These are phyloP conservation scores for Halichoeres trimaculatus DNA, from an alignment of 2,113 vertebrate genomes.

Conservation along the genomic window DNA sequence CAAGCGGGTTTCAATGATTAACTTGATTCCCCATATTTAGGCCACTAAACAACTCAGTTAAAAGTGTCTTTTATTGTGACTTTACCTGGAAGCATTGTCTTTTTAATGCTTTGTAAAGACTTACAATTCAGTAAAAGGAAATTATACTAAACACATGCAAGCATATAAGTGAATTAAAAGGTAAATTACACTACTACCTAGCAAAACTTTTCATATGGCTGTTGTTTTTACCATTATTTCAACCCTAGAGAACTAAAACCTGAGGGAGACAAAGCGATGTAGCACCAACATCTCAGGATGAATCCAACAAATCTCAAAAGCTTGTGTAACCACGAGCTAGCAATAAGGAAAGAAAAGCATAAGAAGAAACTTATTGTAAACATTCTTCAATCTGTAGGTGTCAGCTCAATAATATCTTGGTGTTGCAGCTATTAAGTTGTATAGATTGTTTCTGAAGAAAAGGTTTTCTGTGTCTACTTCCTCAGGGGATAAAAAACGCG, in stretches of 20 bases:
- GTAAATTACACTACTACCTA: slow-evolving; percentile 9
- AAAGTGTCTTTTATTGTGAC: slow-evolving; percentile 27
- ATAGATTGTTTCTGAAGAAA: background rate
- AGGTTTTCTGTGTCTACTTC: background rate
- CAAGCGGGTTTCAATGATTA: slow-evolving; percentile 42
- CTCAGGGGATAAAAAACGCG: background rate
- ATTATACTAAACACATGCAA: slow-evolving; percentile 5
- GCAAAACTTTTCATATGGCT: slow-evolving; percentile 32
- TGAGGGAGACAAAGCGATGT: slow-evolving; percentile 31
- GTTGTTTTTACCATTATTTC: slow-evolving; percentile 10
- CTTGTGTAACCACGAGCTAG: slow-evolving; percentile 1
- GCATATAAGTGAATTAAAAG: background rate
- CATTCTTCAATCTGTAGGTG: slow-evolving; percentile 7
- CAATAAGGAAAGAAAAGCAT: slow-evolving; percentile 3
- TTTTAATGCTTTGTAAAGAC: slow-evolving; percentile 12
- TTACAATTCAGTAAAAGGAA: background rate
- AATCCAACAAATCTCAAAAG: slow-evolving; percentile 16
- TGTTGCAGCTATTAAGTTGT: background rate
- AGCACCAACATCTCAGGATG: background rate
- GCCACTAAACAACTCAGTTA: slow-evolving; percentile 31
- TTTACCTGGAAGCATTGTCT: slow-evolving; percentile 40
- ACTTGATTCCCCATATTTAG: slow-evolving; percentile 45
- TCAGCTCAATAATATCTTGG: background rate
- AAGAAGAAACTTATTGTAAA: slow-evolving; percentile 24
- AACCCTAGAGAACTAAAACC: slow-evolving; percentile 33